Percentiles rank a stretch among this genome's conserved stretches.
phyloP scores from a whole-genome alignment of 2,113 vertebrate species.

The Mirounga angustirostris region DNA sequence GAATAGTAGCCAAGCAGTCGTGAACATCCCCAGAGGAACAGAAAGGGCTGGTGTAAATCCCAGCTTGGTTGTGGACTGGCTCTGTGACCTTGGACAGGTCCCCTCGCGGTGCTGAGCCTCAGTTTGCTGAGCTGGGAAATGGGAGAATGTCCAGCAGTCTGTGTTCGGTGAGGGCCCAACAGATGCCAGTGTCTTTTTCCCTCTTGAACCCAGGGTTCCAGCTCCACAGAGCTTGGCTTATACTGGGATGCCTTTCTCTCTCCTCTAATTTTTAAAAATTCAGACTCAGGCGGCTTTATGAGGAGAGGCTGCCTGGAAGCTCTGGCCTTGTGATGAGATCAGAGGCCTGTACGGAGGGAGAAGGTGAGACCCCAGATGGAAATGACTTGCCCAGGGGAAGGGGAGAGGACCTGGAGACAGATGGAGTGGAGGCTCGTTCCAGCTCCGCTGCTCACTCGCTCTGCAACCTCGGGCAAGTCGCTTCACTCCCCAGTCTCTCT shows the following conservation, averaged over 20 bases:
- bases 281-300: not conserved
- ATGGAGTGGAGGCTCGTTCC: not conserved
- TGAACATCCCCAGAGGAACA: not conserved
- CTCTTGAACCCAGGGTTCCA: not conserved
- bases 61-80: not conserved
- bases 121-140: constrained; percentile 1
- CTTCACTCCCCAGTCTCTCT: not conserved
- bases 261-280: not conserved
- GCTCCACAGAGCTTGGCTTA: not conserved
- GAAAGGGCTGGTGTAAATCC: not conserved
- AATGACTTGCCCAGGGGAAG: not conserved
- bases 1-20: fast-evolving
- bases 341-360: not conserved
- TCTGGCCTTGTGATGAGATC: not conserved
- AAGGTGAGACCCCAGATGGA: not conserved
- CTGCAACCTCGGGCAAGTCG: not conserved
- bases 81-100: not conserved
- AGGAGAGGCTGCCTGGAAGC: not conserved
- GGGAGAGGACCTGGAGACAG: not conserved
- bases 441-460: not conserved
- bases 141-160: not conserved
- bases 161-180: not conserved
- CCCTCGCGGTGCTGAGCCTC: not conserved
- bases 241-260: not conserved
- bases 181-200: not conserved